These are phyloP conservation scores for Epinotia nisella DNA, from an alignment of 2,888 invertebrate species.

Conservation along the genomic window DNA sequence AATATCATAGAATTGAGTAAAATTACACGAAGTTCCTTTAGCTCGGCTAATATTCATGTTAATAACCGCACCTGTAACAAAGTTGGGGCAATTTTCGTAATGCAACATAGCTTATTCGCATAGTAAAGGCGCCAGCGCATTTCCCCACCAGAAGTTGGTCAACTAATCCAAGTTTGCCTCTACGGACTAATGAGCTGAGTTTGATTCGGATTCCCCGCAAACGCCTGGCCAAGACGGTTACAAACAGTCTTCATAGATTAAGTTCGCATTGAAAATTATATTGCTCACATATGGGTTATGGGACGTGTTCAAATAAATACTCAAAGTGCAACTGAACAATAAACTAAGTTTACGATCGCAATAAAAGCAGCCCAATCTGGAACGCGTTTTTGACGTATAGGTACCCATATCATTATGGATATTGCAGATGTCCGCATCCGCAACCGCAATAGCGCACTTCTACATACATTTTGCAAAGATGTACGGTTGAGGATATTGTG, in stretches of 20 bases:
- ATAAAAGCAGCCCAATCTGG: background rate
- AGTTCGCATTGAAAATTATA: background rate
- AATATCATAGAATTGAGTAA: constrained; percentile 17
- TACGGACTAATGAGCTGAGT: constrained; percentile 82
- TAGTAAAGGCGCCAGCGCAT: constrained; percentile 49
- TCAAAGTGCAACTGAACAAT: background rate
- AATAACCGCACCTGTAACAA: constrained; percentile 42
- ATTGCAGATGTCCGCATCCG: background rate
- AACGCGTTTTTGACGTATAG: background rate
- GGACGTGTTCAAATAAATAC: background rate
- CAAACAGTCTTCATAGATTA: constrained; percentile 53
- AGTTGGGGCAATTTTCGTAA: constrained; percentile 46
- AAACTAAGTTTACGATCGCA: background rate
- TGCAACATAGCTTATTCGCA: constrained; percentile 63
- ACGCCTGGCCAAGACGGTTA: constrained; percentile 61
- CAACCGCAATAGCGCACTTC: background rate
- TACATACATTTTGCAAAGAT: no score
- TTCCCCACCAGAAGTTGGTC: constrained; percentile 71
- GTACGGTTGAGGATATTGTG: no score
- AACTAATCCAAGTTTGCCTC: constrained; percentile 84
- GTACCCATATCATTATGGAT: no score
- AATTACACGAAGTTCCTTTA: constrained; percentile 32
- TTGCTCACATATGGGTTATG: background rate
- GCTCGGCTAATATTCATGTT: constrained; percentile 38
- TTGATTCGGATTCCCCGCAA: constrained; percentile 77